Conservation (phyloP, 2,797 vertebrate species). For the Amniataba percoides region DNA sequence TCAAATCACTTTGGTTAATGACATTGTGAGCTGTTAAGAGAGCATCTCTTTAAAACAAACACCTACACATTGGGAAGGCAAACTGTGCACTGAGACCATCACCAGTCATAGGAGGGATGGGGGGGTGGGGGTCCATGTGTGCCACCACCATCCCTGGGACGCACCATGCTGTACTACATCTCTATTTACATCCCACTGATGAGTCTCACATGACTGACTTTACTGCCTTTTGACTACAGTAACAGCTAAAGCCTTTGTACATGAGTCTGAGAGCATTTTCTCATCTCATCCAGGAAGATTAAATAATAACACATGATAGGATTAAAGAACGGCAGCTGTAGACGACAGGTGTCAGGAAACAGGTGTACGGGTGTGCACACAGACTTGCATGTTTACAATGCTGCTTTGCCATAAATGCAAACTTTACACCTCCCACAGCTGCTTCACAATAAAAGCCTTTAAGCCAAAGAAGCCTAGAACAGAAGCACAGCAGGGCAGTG, state of each 20-base stretch:
- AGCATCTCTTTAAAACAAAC: background rate
- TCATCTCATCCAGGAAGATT: background rate
- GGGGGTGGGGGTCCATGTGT: background rate
- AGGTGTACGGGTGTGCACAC: constrained; percentile 33
- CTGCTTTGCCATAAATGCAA: constrained; percentile 12
- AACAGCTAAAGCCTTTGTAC: background rate
- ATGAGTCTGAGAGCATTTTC: background rate
- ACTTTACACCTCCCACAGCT: constrained; percentile 44
- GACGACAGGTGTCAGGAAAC: constrained; percentile 32
- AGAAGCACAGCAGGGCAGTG: background rate
- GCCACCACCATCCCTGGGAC: background rate
- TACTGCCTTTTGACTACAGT: background rate
- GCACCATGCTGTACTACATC: accelerated
- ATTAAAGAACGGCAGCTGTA: constrained; percentile 17
- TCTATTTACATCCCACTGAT: background rate
- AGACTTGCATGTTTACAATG: constrained; percentile 4
- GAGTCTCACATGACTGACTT: constrained; percentile 1
- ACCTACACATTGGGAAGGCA: background rate
- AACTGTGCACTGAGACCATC: background rate
- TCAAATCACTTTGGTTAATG: background rate
- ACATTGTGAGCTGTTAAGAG: background rate
- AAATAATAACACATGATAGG: background rate
- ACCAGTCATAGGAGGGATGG: background rate
- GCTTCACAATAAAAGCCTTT: constrained; percentile 29
- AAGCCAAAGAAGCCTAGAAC: background rate